Conservation (phyloP, 2,797 vertebrate species). For the Prunella strophiata region DNA sequence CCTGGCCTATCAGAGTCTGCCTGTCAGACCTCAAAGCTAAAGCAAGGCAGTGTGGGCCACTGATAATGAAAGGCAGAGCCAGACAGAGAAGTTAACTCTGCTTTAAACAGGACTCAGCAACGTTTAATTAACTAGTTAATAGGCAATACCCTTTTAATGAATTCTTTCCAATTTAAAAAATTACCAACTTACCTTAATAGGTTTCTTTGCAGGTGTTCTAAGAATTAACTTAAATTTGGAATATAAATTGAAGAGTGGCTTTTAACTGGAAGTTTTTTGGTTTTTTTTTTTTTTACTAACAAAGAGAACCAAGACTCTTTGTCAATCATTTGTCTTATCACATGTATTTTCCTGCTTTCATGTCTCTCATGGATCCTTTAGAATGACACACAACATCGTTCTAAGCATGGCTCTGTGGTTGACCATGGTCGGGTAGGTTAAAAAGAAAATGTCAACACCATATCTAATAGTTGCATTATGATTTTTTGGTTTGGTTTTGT, state of each 20-base stretch:
- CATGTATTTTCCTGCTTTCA: conserved; percentile 59
- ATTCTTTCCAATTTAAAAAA: not conserved
- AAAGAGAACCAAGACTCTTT: conserved; percentile 27
- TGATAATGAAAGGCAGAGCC: not conserved
- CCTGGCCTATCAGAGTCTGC: not conserved
- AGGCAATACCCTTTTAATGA: not conserved
- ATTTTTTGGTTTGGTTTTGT: not conserved
- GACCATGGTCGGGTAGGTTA: conserved; percentile 90
- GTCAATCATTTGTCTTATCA: conserved; percentile 36
- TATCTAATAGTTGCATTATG: not conserved
- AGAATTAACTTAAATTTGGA: not conserved
- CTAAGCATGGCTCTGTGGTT: conserved; percentile 84
- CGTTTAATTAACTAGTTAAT: not conserved
- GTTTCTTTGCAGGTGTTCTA: not conserved
- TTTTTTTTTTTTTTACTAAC: not conserved
- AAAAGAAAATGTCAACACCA: conserved; percentile 5
- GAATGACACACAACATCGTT: conserved; percentile 72
- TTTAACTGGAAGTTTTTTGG: not conserved
- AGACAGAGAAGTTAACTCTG: not conserved
- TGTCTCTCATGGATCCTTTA: conserved; percentile 73
- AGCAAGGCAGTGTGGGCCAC: not conserved
- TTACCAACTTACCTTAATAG: not conserved
- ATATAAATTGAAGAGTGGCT: not conserved
- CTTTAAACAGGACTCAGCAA: not conserved
- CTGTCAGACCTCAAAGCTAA: not conserved